These are phyloP conservation scores for Podarcis muralis DNA, from an alignment of 2,113 vertebrate species.

Conservation along the genomic window DNA sequence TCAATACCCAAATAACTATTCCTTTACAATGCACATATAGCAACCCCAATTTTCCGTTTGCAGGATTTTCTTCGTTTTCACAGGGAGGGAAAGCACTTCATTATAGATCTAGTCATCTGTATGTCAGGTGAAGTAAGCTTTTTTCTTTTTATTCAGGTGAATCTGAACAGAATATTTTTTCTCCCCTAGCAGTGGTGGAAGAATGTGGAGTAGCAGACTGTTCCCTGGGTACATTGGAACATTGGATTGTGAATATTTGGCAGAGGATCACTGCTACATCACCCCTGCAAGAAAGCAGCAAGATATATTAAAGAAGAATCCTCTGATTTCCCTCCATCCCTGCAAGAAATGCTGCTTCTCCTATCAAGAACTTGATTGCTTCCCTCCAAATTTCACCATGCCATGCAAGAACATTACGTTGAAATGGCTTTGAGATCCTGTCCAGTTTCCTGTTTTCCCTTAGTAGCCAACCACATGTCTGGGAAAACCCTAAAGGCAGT, in stretches of 20 bases:
- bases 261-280: not conserved
- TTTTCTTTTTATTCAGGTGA: slow-evolving; percentile 29
- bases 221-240: not conserved
- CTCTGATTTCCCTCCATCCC: no score
- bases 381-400: not conserved
- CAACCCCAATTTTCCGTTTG: slow-evolving; percentile 68
- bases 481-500: no score
- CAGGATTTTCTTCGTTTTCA: slow-evolving; percentile 70
- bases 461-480: no score
- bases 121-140: slow-evolving; percentile 37
- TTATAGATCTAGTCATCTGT: slow-evolving; percentile 71
- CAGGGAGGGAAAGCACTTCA: slow-evolving; percentile 60
- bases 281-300: not conserved
- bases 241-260: not conserved
- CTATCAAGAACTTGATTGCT: not conserved
- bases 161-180: slow-evolving; percentile 22
- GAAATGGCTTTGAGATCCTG: not conserved
- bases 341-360: not conserved
- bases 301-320: not conserved
- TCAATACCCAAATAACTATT: slow-evolving; percentile 66
- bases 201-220: not conserved
- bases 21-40: slow-evolving; percentile 56
- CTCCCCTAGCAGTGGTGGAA: not conserved
- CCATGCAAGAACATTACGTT: not conserved
- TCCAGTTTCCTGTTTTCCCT: not conserved